These are phyloP conservation scores for Setipinna tenuifilis DNA, from an alignment of 2,797 vertebrate genomes.

Conservation along the genomic window DNA sequence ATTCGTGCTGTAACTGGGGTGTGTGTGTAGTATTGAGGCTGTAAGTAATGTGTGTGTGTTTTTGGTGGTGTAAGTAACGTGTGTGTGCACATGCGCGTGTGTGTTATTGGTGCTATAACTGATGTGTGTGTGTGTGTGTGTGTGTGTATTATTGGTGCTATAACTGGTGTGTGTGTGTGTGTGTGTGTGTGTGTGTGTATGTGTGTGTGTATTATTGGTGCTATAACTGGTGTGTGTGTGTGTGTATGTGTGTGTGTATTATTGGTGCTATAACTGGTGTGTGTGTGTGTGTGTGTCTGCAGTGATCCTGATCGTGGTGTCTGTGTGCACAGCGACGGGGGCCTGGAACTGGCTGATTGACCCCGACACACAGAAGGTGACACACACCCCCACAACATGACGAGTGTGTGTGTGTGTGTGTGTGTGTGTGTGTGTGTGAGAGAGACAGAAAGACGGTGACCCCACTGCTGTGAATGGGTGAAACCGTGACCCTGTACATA, in stretches of 20 bases:
- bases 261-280: too few species aligned
- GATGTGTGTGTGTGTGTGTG: neutral
- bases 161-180: neutral
- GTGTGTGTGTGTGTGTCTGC: constrained; percentile 52
- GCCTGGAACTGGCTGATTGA: constrained; percentile 99
- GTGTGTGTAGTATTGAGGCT: neutral
- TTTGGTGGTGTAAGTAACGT: neutral
- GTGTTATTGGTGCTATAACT: neutral
- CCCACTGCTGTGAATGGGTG: too few species aligned
- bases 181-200: too few species aligned
- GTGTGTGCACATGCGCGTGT: neutral
- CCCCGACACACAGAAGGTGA: constrained; percentile 97
- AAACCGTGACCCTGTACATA: too few species aligned
- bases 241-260: constrained; percentile 50
- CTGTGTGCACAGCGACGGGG: constrained; percentile 96
- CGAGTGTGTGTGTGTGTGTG: neutral
- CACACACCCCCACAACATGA: neutral
- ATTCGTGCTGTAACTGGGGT: neutral
- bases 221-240: neutral
- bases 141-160: neutral
- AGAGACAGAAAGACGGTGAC: too few species aligned
- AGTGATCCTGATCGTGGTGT: constrained; percentile 99
- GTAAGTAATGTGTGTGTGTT: neutral
- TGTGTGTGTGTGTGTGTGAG: constrained; percentile 20
- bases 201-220: neutral